Conservation (phyloP, 2,888 invertebrate species). For the Metallyticus violacea region DNA sequence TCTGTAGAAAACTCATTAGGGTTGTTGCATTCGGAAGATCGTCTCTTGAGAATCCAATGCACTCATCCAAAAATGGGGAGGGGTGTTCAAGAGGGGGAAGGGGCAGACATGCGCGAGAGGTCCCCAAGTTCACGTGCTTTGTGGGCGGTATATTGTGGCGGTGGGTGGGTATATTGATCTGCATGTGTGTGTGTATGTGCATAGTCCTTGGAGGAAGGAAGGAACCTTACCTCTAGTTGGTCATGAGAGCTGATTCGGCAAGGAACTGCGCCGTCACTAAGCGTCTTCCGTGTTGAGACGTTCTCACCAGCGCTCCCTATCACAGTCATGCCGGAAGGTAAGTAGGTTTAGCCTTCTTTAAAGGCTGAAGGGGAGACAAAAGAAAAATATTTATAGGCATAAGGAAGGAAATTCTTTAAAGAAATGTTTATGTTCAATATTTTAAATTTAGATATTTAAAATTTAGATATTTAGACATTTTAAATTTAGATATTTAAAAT, state of each 20-base stretch:
- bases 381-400: no score
- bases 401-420: no score
- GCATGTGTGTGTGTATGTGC: background rate
- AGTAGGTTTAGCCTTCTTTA: no score
- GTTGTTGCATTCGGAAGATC: background rate
- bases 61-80: background rate
- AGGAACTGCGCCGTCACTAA: background rate
- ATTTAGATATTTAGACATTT: no score
- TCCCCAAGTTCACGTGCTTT: background rate
- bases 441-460: no score
- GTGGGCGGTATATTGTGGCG: background rate
- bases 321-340: background rate
- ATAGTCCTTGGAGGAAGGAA: no score
- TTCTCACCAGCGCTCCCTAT: background rate
- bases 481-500: no score
- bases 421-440: no score
- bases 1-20: background rate
- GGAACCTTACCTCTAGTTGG: background rate
- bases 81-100: no score
- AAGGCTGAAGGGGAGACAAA: no score
- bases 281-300: background rate
- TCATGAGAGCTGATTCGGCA: background rate
- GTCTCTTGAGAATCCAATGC: background rate
- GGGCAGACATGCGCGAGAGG: background rate
- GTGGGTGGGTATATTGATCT: background rate